Percentiles rank a stretch among this genome's conserved stretches.
Evolutionary conservation across 2,888 invertebrate species (phyloP).

Genomic region (Bruchidius siliquastri): DNA sequence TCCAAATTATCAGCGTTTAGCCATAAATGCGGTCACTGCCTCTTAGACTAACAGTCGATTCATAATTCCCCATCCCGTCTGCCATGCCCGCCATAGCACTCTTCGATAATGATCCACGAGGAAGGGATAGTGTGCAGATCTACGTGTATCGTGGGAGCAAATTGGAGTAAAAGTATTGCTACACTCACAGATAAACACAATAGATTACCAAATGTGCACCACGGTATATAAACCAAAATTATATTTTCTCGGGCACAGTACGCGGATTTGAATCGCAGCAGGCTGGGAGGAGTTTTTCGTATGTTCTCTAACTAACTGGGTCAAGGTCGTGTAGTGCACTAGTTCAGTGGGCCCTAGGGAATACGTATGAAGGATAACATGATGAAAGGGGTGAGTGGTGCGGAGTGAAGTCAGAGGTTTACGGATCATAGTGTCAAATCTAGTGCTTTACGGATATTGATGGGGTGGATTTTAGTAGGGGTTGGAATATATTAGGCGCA

Average conservation of each 20-base stretch:
- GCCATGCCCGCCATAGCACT: not conserved
- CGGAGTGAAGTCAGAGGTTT: not conserved
- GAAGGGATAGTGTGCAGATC: not conserved
- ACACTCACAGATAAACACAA: slow-evolving; percentile 42
- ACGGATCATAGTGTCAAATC: not conserved
- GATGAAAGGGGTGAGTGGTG: not conserved
- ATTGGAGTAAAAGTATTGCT: slow-evolving; percentile 43
- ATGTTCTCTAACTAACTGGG: not conserved
- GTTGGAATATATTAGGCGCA: too few relatives aligned
- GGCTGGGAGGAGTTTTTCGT: not conserved
- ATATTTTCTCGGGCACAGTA: slow-evolving; percentile 21
- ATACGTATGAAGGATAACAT: not conserved
- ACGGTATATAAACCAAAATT: slow-evolving; percentile 44
- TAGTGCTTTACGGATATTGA: too few relatives aligned
- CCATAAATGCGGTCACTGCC: not conserved
- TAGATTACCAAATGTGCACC: slow-evolving; percentile 42
- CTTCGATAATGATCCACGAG: not conserved
- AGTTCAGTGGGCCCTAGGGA: not conserved
- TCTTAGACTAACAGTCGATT: not conserved
- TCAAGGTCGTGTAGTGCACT: not conserved
- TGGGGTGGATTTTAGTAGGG: too few relatives aligned
- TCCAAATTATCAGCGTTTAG: too few relatives aligned
- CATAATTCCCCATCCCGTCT: not conserved
- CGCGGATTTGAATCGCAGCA: not conserved
- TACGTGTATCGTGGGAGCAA: slow-evolving; percentile 36